Percentiles rank a stretch among this genome's conserved stretches.
These are phyloP conservation scores for Megaustenia siamemsis DNA, from an alignment of 2,888 invertebrate species.

Conservation along the genomic window DNA sequence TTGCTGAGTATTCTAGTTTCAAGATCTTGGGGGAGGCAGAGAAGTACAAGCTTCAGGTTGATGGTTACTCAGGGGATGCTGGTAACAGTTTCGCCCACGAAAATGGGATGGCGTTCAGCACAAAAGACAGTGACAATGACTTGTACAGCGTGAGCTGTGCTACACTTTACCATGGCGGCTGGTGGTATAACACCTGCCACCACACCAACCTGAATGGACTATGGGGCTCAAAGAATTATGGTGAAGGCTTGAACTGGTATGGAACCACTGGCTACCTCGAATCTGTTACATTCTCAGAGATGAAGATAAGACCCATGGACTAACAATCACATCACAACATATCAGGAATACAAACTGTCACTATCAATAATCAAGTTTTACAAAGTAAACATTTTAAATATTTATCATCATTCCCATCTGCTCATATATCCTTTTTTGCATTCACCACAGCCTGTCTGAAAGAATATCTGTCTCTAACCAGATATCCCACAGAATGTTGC, in stretches of 20 bases:
- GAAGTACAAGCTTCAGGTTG: constrained; percentile 71
- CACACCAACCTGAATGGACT: background rate
- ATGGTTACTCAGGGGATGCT: constrained; percentile 69
- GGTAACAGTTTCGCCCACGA: constrained; percentile 76
- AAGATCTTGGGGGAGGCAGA: constrained; percentile 66
- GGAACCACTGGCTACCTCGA: background rate
- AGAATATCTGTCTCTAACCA: too few species aligned
- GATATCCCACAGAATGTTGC: too few species aligned
- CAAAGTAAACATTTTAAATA: too few species aligned
- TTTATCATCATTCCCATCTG: too few species aligned
- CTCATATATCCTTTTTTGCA: too few species aligned
- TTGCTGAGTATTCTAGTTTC: constrained; percentile 27
- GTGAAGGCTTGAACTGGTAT: background rate
- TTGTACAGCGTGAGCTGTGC: background rate
- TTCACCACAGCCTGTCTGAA: too few species aligned
- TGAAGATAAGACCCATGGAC: background rate
- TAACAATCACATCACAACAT: too few species aligned
- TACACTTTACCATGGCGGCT: background rate
- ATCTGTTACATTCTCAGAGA: background rate
- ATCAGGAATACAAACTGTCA: too few species aligned
- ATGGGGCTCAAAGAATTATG: background rate
- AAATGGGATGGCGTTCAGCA: background rate
- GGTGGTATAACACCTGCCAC: background rate
- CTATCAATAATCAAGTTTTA: too few species aligned
- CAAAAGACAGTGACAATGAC: background rate